These are phyloP conservation scores for Archegozetes longisetosus DNA, from an alignment of 1,140 invertebrate genomes.

Conservation along the genomic window DNA sequence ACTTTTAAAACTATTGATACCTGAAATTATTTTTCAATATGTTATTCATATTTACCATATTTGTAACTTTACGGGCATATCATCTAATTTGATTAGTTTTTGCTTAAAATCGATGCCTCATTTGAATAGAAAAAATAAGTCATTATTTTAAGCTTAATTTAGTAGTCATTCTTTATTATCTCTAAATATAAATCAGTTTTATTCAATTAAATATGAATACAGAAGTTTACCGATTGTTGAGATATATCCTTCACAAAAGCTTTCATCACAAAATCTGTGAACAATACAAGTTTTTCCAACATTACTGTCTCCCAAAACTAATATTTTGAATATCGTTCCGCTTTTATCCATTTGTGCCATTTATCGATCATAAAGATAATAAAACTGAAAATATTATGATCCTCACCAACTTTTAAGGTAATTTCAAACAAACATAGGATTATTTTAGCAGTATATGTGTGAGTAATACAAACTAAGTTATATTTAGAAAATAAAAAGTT, in stretches of 20 bases:
- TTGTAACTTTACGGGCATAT: slow-evolving; percentile 65
- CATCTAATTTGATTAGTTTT: slow-evolving; percentile 69
- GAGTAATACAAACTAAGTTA: too few species aligned
- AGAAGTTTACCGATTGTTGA: slow-evolving; percentile 57
- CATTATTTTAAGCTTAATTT: neutral
- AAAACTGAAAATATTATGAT: too few species aligned
- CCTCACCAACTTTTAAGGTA: too few species aligned
- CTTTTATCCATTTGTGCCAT: neutral
- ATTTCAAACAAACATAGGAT: too few species aligned
- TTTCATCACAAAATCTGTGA: slow-evolving; percentile 72
- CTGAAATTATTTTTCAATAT: neutral
- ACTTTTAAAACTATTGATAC: too few species aligned
- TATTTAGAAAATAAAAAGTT: too few species aligned
- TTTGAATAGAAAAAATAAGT: slow-evolving; percentile 8
- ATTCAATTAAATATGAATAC: slow-evolving; percentile 19
- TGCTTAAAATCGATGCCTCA: slow-evolving; percentile 78
- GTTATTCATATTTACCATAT: slow-evolving; percentile 54
- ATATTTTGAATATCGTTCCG: slow-evolving; percentile 51
- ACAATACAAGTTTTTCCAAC: slow-evolving; percentile 83
- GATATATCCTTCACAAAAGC: slow-evolving; percentile 78
- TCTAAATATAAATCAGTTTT: neutral
- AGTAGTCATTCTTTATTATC: neutral
- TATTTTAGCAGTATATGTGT: too few species aligned
- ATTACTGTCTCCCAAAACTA: slow-evolving; percentile 75
- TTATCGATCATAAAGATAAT: too few species aligned